A percentile compares a stretch with the other conserved stretches of the same genome.
Conservation (phyloP, 2,113 vertebrate species). For the Coreoperca whiteheadi region DNA sequence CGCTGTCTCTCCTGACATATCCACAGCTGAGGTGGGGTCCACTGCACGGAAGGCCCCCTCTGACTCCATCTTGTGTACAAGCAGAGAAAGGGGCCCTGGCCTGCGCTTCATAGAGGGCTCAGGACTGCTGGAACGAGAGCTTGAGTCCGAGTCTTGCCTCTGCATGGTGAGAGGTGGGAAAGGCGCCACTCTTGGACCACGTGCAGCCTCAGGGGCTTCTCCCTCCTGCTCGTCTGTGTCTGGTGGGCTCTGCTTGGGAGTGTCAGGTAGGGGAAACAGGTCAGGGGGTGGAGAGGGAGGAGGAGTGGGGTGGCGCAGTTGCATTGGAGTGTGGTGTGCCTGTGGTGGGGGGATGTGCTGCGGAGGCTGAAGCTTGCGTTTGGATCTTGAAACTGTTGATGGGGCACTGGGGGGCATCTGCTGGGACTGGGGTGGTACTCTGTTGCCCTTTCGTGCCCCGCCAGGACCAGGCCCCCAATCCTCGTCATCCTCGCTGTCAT, state of each 20-base stretch:
- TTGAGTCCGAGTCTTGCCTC: constrained; percentile 82
- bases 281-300: constrained; percentile 85
- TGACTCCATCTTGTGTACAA: constrained; percentile 85
- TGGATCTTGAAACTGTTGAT: constrained; percentile 69
- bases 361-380: constrained; percentile 85
- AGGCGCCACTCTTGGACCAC: constrained; percentile 13
- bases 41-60: constrained; percentile 67
- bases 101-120: constrained; percentile 74
- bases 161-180: constrained; percentile 64
- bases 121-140: constrained; percentile 85
- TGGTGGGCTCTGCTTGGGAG: constrained; percentile 86
- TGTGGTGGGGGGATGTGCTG: constrained; percentile 85
- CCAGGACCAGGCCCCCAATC: constrained; percentile 78
- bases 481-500: constrained; percentile 81
- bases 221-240: constrained; percentile 76
- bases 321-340: constrained; percentile 80
- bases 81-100: constrained; percentile 82
- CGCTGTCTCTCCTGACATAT: constrained; percentile 38
- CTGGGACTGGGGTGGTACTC: constrained; percentile 51
- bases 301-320: constrained; percentile 85
- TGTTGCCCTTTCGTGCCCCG: constrained; percentile 53
- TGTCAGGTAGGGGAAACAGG: constrained; percentile 85
- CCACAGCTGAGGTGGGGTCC: constrained; percentile 21
- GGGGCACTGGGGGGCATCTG: constrained; percentile 64
- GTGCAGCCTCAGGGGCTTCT: constrained; percentile 41